These are phyloP conservation scores for Anthrax anthrax DNA, from an alignment of 2,888 invertebrate species.

Conservation along the genomic window DNA sequence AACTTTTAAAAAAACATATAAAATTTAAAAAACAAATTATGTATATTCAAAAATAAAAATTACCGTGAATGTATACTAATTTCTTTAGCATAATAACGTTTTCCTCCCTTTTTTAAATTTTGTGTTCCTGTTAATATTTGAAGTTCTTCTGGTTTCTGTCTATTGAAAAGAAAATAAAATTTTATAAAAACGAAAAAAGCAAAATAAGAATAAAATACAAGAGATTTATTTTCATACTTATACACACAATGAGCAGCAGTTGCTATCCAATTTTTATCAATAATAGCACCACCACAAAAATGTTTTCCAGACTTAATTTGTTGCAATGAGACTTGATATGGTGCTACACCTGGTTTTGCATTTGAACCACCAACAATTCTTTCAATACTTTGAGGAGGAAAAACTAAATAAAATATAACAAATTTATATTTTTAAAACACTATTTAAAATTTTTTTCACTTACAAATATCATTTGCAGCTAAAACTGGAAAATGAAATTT, in stretches of 20 bases:
- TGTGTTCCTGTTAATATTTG: slow-evolving; percentile 26
- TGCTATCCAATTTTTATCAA: slow-evolving; percentile 22
- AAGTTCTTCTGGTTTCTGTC: slow-evolving; percentile 18
- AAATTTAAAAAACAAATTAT: neutral
- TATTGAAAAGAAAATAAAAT: neutral
- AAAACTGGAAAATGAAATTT: too few species aligned
- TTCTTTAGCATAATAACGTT: slow-evolving; percentile 20
- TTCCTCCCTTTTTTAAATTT: slow-evolving; percentile 20
- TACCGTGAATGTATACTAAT: slow-evolving; percentile 18
- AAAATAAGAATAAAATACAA: neutral
- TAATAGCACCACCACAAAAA: slow-evolving; percentile 28
- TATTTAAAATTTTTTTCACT: slow-evolving; percentile 1
- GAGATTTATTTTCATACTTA: slow-evolving; percentile 4
- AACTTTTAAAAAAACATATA: neutral
- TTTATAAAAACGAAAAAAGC: too few species aligned
- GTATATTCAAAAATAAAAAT: too few species aligned
- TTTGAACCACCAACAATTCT: slow-evolving; percentile 4
- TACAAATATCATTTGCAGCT: too few species aligned
- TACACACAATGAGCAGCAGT: slow-evolving; percentile 30
- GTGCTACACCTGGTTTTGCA: slow-evolving; percentile 11
- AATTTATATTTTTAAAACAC: too few species aligned
- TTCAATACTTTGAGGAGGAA: neutral
- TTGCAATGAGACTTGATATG: slow-evolving; percentile 30
- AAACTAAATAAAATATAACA: neutral
- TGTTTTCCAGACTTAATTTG: slow-evolving; percentile 21